A percentile compares a stretch with the other conserved stretches of the same genome.
phyloP scores from a whole-genome alignment of 2,113 vertebrate species.

The Leptosomus discolor region DNA sequence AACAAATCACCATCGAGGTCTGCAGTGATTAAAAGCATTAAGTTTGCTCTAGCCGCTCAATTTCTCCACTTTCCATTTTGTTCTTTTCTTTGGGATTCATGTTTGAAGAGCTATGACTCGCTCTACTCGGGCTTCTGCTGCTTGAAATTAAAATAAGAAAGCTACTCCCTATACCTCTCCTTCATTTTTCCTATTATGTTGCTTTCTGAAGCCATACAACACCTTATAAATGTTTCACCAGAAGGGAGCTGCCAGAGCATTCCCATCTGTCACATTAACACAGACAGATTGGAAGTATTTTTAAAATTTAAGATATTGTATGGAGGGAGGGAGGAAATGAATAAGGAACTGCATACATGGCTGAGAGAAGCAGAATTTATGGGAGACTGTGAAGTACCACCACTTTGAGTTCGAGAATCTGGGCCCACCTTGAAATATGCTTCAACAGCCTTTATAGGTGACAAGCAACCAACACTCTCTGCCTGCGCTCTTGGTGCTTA shows the following conservation, averaged over 20 bases:
- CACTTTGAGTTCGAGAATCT: neutral
- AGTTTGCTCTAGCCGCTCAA: neutral
- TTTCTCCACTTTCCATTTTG: neutral
- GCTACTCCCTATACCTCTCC: neutral
- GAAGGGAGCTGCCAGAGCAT: neutral
- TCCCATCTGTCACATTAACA: conserved; percentile 27
- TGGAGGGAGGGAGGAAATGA: neutral
- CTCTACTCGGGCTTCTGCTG: conserved; percentile 1
- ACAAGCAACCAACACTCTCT: neutral
- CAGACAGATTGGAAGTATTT: neutral
- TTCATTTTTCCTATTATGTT: neutral
- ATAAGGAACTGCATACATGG: neutral
- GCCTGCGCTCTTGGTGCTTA: neutral
- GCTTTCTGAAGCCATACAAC: conserved; percentile 39
- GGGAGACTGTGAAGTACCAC: neutral
- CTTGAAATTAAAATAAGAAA: conserved; percentile 46
- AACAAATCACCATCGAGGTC: neutral
- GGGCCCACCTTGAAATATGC: neutral
- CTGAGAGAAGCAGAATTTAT: neutral
- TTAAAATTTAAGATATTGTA: neutral
- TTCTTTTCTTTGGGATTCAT: conserved; percentile 22
- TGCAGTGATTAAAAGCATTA: neutral
- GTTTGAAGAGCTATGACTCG: conserved; percentile 47
- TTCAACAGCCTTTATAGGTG: neutral
- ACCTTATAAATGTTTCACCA: conserved; percentile 65